Evolutionary conservation across 2,888 invertebrate species (phyloP).

Genomic region (Napeogenes inachia): DNA sequence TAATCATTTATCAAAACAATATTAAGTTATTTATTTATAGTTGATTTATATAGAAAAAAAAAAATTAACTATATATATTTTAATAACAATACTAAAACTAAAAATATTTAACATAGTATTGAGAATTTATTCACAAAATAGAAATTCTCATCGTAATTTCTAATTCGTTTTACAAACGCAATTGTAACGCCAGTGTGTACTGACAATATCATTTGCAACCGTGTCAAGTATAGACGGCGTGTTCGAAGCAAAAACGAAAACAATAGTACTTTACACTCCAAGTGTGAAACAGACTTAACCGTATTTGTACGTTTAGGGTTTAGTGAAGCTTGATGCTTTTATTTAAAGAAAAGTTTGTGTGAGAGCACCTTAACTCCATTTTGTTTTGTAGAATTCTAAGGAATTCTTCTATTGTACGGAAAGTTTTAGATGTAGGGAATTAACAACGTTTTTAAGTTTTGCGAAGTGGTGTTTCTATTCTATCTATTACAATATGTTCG

Average conservation of each 20-base stretch:
- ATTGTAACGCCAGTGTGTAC: neutral
- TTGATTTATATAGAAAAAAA: too few species aligned
- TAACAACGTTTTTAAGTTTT: too few species aligned
- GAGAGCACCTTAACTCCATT: neutral
- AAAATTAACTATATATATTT: too few species aligned
- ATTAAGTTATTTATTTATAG: too few species aligned
- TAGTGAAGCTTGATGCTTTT: conserved; percentile 1
- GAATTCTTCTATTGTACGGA: neutral
- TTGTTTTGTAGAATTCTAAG: neutral
- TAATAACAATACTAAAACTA: too few species aligned
- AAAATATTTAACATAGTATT: neutral
- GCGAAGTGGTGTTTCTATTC: too few species aligned
- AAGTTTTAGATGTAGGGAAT: neutral
- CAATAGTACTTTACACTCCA: conserved; percentile 12
- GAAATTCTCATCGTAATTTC: neutral
- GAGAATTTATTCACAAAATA: neutral
- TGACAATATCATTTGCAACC: neutral
- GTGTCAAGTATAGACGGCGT: conserved; percentile 11
- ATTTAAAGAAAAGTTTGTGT: neutral
- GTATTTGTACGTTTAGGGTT: conserved; percentile 3
- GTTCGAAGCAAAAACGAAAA: conserved; percentile 14
- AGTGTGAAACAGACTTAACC: conserved; percentile 4
- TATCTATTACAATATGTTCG: too few species aligned
- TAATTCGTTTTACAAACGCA: neutral
- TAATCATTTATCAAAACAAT: too few species aligned